Conservation (phyloP, 2,888 invertebrate genomes). For the Eueremaeus valkanovi region DNA sequence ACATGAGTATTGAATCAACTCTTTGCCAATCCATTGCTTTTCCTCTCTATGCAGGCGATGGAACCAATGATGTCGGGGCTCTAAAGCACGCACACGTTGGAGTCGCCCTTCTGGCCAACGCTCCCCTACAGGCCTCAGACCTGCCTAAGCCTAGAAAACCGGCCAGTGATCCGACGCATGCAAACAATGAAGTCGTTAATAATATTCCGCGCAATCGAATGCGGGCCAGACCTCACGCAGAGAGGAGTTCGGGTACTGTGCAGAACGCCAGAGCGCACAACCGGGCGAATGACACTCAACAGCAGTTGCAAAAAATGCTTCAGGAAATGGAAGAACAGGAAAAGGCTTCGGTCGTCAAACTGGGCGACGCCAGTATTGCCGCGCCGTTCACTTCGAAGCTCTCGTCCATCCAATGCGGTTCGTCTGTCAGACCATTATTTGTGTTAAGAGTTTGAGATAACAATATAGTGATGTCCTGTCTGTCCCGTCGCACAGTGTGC, state of each 20-base stretch:
- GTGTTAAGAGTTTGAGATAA: neutral
- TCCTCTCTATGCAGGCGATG: slow-evolving; percentile 81
- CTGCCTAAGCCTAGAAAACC: slow-evolving; percentile 35
- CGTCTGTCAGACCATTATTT: slow-evolving; percentile 53
- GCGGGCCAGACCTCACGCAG: neutral
- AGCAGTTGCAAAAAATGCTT: slow-evolving; percentile 67
- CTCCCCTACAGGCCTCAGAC: slow-evolving; percentile 36
- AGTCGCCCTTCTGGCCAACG: slow-evolving; percentile 44
- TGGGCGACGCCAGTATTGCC: slow-evolving; percentile 98
- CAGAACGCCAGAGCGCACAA: neutral
- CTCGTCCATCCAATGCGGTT: slow-evolving; percentile 91
- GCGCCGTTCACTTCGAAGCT: slow-evolving; percentile 98
- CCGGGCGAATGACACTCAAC: slow-evolving; percentile 48
- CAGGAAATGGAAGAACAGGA: slow-evolving; percentile 82
- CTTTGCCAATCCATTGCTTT: neutral
- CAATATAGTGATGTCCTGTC: no score
- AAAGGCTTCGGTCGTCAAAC: slow-evolving; percentile 78
- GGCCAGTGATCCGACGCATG: slow-evolving; percentile 33
- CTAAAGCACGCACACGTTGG: slow-evolving; percentile 95
- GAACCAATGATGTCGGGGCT: slow-evolving; percentile 98
- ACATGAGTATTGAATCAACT: neutral
- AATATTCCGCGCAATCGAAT: slow-evolving; percentile 31
- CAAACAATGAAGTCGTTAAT: slow-evolving; percentile 2
- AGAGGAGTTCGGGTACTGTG: neutral
- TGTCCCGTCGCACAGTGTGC: slow-evolving; percentile 90